phyloP scores from a whole-genome alignment of 2,888 invertebrate genomes.

The Palloptera scutellata region DNA sequence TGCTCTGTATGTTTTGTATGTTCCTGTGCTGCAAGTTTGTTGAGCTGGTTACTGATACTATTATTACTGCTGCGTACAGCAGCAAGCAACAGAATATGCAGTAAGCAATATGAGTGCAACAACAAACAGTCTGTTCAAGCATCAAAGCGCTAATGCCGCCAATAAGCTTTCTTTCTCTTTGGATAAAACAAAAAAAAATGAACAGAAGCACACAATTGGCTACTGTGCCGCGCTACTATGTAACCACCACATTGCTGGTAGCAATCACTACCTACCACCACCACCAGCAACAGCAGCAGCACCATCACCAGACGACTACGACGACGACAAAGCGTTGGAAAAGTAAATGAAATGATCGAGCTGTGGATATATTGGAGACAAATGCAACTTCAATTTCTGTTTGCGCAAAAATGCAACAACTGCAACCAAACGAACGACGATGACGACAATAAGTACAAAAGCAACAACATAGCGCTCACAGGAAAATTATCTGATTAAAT shows the following conservation, averaged over 20 bases:
- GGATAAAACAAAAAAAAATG: background rate
- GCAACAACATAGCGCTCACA: conserved; percentile 27
- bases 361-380: conserved; percentile 31
- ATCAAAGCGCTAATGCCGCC: too few relatives aligned
- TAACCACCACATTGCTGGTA: background rate
- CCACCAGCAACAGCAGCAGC: background rate
- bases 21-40: too few relatives aligned
- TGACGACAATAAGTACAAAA: conserved; percentile 23
- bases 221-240: conserved; percentile 23
- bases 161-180: background rate
- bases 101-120: too few relatives aligned
- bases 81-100: too few relatives aligned
- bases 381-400: conserved; percentile 25
- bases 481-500: conserved; percentile 48
- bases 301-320: background rate
- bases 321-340: background rate
- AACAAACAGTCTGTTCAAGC: too few relatives aligned
- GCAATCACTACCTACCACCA: background rate
- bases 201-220: conserved; percentile 27
- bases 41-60: too few relatives aligned
- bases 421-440: conserved; percentile 1
- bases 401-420: conserved; percentile 23
- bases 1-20: too few relatives aligned
- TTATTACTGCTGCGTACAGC: too few relatives aligned
- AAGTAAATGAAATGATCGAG: conserved; percentile 19